Evolutionary conservation across 2,888 invertebrate genomes (phyloP).

Genomic region (Leptinotarsa haldemani): DNA sequence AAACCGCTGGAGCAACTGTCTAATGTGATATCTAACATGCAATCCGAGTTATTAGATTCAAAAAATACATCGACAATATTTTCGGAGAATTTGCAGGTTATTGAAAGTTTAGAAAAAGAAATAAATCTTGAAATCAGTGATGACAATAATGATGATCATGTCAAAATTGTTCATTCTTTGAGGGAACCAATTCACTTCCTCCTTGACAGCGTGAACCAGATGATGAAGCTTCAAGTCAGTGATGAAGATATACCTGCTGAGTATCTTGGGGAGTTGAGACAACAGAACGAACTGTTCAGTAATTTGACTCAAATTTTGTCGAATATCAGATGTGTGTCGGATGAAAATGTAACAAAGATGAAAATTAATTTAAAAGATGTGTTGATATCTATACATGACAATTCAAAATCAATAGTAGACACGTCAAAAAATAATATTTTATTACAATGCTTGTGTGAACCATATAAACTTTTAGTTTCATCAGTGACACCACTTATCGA

Average conservation of each 20-base stretch:
- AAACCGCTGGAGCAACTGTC: conserved; percentile 28
- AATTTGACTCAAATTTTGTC: conserved; percentile 13
- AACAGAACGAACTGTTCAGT: conserved; percentile 22
- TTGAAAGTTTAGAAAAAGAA: conserved; percentile 26
- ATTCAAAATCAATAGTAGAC: conserved; percentile 25
- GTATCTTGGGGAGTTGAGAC: neutral
- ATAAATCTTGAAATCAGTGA: neutral
- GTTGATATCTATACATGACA: conserved; percentile 20
- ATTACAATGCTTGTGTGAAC: conserved; percentile 40
- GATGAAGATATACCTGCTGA: conserved; percentile 18
- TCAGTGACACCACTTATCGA: conserved; percentile 20
- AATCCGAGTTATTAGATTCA: neutral
- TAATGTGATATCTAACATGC: conserved; percentile 1
- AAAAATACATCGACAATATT: conserved; percentile 7
- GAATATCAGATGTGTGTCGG: neutral
- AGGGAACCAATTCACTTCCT: conserved; percentile 50
- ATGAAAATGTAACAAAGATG: neutral
- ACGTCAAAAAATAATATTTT: conserved; percentile 16
- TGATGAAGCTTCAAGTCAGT: conserved; percentile 25
- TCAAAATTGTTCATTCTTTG: conserved; percentile 29
- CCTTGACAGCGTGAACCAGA: conserved; percentile 41
- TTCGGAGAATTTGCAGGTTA: conserved; percentile 32
- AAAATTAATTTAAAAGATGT: neutral
- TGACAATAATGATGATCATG: neutral
- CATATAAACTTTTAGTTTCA: conserved; percentile 35